A percentile compares a stretch with the other conserved stretches of the same genome.
Evolutionary conservation across 2,888 invertebrate species (phyloP).

Genomic region (Acrobasis suavella): DNA sequence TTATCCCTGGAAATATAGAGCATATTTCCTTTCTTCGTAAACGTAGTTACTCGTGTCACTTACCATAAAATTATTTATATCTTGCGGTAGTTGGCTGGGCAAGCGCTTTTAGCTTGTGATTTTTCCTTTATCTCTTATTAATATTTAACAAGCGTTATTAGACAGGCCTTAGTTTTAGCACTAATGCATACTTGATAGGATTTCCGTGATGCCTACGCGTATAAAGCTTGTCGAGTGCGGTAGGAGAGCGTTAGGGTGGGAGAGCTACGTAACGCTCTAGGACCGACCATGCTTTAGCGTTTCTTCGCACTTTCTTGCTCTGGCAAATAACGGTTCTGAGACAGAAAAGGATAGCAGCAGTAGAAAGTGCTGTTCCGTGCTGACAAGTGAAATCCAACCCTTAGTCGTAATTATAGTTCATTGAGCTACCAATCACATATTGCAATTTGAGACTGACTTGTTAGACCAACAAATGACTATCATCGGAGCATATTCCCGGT

Average conservation of each 20-base stretch:
- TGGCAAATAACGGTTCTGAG: too few relatives aligned
- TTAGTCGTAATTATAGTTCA: too few relatives aligned
- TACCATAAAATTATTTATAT: background rate
- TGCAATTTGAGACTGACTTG: too few relatives aligned
- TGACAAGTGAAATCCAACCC: too few relatives aligned
- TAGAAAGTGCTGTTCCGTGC: too few relatives aligned
- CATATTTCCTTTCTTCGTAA: background rate
- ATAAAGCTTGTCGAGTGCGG: background rate
- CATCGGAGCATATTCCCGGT: too few relatives aligned
- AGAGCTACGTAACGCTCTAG: too few relatives aligned
- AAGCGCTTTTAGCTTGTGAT: constrained; percentile 1
- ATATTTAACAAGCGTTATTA: constrained; percentile 10
- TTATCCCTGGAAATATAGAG: background rate
- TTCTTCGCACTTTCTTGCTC: too few relatives aligned
- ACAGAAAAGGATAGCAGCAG: too few relatives aligned
- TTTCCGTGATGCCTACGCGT: background rate
- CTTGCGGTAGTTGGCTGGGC: background rate
- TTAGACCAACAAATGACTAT: too few relatives aligned
- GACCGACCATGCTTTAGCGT: too few relatives aligned
- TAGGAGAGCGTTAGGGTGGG: background rate
- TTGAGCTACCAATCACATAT: too few relatives aligned
- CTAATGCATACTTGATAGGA: constrained; percentile 1
- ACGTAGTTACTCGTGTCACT: background rate
- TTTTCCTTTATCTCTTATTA: constrained; percentile 8
- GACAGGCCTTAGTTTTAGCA: background rate